Evolutionary conservation across 2,888 invertebrate genomes (phyloP), one percentile per base, ranked within the genome.

Genomic region (Agriotes lineatus): DNA sequence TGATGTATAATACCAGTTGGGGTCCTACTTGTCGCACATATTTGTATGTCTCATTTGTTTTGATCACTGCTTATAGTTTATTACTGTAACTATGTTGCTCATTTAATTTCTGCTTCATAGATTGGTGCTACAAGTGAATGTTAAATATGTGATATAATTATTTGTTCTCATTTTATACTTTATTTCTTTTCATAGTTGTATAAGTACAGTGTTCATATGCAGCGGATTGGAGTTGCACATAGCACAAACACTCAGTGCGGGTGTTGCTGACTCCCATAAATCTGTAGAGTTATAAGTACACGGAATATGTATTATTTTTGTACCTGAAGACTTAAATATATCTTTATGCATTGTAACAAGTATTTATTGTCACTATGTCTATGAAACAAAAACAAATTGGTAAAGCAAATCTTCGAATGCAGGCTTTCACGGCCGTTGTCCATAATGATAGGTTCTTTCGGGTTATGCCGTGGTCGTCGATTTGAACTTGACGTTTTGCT

Each of bases 241-340:
- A 77, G 77, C 78, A 79, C 80, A 78, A 79, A 80, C 80, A 81
- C 81, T 80, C 74, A 76, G 79, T 80, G n/a, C n/a, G 82, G 81
- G 81, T 77, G 78, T 80, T 79, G 80, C 80, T 78, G 79, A 78
- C 79, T 79, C 81, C 79, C 80, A 79, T 78, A 75, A 78, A 80
- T 81, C 77, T 81, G 82, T 84, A 84, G 83, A 84, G 81, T 83
- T 83, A 83, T 81, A 81, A 83, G 81, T 83, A 83, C 83, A 84
- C 86, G 87, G 88, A 52, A 52, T 88, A 87, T 89, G 87, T 88
- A 88, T 85, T 88, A 89, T 89, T 89, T 90, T 90, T 90, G 90
- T 90, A 90, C 88, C 90, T 90, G 90, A 90, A 89, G 88, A 90
- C 90, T 90, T 89, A 88, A 90, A 89, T 89, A 89, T 90, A 90